Evolutionary conservation across 2,888 invertebrate species (phyloP).

Genomic region (Liodrosophila aerea): DNA sequence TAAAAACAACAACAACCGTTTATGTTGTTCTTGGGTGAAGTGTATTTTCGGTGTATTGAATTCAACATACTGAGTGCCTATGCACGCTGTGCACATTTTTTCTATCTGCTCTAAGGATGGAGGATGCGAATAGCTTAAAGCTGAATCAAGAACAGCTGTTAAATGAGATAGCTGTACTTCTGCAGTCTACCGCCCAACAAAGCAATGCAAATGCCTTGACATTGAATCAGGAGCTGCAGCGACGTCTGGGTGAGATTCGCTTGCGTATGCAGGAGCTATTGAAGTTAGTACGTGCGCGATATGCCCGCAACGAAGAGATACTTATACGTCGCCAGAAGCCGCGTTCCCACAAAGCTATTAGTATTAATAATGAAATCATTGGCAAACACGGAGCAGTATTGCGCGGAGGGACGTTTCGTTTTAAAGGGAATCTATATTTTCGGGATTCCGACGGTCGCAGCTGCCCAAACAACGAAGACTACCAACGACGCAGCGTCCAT

Average conservation of each 20-base stretch:
- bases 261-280: constrained; percentile 55
- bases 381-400: constrained; percentile 83
- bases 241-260: constrained; percentile 60
- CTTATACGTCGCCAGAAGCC: constrained; percentile 36
- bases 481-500: constrained; percentile 81
- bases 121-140: constrained; percentile 20
- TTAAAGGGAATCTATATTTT: constrained; percentile 84
- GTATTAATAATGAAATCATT: constrained; percentile 17
- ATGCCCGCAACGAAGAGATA: constrained; percentile 63
- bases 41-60: too few species aligned
- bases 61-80: too few species aligned
- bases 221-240: constrained; percentile 73
- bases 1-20: too few species aligned
- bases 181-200: constrained; percentile 19
- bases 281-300: constrained; percentile 56
- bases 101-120: too few species aligned
- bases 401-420: constrained; percentile 82
- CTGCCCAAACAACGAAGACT: constrained; percentile 86
- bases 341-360: constrained; percentile 7
- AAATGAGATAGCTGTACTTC: constrained; percentile 44
- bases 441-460: constrained; percentile 85
- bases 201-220: constrained; percentile 62
- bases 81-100: too few species aligned
- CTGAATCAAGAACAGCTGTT: constrained; percentile 36
- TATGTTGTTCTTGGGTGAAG: too few species aligned